Evolutionary conservation across 1,140 invertebrate species (phyloP).

Genomic region (Augochlora pura): DNA sequence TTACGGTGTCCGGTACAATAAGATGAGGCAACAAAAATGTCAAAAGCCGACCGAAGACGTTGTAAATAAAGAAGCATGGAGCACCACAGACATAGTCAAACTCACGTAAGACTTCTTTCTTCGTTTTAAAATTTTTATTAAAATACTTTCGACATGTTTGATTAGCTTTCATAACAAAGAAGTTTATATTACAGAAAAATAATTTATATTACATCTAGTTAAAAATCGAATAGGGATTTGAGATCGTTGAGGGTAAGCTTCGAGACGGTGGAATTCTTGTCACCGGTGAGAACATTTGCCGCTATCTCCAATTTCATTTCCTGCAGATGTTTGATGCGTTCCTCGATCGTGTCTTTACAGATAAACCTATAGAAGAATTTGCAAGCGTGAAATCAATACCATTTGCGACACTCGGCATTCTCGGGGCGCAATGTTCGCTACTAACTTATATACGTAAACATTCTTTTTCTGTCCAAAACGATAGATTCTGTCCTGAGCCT

Average conservation of each 20-base stretch:
- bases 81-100: background rate
- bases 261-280: constrained; percentile 80
- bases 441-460: constrained; percentile 92
- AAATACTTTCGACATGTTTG: background rate
- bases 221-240: constrained; percentile 84
- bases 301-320: constrained; percentile 88
- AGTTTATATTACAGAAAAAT: no score
- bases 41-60: background rate
- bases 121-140: background rate
- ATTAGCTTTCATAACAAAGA: background rate
- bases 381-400: no score
- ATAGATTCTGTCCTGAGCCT: constrained; percentile 95
- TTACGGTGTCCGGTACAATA: constrained; percentile 69
- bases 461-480: constrained; percentile 91
- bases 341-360: constrained; percentile 77
- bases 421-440: background rate
- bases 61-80: background rate
- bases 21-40: constrained; percentile 14
- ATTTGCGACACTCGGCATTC: no score
- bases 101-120: constrained; percentile 9
- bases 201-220: background rate
- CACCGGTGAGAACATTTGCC: constrained; percentile 24
- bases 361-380: constrained; percentile 84
- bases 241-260: constrained; percentile 90
- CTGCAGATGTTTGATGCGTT: no score